These are phyloP conservation scores for Craseonycteris thonglongyai DNA, from an alignment of 2,113 vertebrate species.

Conservation along the genomic window DNA sequence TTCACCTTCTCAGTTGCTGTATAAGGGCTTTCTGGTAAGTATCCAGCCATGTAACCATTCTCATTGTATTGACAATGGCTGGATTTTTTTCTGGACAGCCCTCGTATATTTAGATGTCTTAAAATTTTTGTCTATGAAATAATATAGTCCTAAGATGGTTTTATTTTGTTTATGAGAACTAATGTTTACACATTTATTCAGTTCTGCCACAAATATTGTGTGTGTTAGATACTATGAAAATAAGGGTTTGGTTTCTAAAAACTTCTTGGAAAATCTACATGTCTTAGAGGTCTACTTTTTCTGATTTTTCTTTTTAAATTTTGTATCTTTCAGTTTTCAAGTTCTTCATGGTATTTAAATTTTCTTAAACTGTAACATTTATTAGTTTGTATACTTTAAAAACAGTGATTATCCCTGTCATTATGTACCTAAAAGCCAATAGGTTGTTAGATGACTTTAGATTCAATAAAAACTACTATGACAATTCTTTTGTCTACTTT, in stretches of 20 bases:
- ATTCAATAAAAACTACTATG: neutral
- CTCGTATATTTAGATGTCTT: no score
- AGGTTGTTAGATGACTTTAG: neutral
- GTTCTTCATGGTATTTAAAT: neutral
- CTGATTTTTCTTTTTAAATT: neutral
- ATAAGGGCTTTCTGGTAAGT: no score
- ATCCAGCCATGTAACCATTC: no score
- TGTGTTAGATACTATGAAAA: neutral
- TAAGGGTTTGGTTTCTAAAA: neutral
- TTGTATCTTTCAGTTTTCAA: neutral
- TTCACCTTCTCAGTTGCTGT: neutral
- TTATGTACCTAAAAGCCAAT: neutral
- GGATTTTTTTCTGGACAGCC: no score
- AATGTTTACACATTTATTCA: neutral
- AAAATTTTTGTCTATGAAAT: neutral
- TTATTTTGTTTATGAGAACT: neutral
- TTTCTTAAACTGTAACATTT: neutral
- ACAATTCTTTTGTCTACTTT: neutral
- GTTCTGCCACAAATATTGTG: neutral
- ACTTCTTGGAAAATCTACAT: neutral
- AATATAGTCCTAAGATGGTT: neutral
- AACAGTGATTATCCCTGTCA: neutral
- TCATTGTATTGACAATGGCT: no score
- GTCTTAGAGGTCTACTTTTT: neutral
- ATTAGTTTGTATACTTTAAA: neutral